A percentile compares a stretch with the other conserved stretches of the same genome.
phyloP scores from a whole-genome alignment of 2,113 vertebrate species.

The Sinocyclocheilus rhinocerous region DNA sequence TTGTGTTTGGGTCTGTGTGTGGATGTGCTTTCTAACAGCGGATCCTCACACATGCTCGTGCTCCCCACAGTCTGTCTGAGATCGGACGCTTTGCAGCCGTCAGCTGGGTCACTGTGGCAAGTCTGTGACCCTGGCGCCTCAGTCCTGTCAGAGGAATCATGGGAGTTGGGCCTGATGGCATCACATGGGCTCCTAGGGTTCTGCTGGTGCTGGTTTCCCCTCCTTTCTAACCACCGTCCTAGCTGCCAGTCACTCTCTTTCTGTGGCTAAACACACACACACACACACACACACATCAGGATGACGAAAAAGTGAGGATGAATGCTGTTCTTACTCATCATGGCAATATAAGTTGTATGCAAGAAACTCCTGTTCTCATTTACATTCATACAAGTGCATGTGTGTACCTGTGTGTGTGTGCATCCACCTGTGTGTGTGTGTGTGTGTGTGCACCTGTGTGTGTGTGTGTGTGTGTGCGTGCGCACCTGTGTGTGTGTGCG shows the following conservation, averaged over 20 bases:
- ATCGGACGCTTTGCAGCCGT: rapidly evolving
- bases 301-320: neutral
- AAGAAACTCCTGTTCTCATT: neutral
- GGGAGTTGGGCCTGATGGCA: slow-evolving; percentile 44
- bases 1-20: slow-evolving; percentile 80
- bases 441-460: neutral
- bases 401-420: neutral
- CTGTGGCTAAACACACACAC: neutral
- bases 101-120: neutral
- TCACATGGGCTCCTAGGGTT: slow-evolving; percentile 64
- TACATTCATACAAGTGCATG: neutral
- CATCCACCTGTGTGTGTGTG: no score
- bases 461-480: no score
- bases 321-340: neutral
- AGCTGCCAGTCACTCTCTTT: slow-evolving; percentile 68
- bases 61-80: slow-evolving; percentile 70
- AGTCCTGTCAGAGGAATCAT: slow-evolving; percentile 56
- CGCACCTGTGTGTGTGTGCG: neutral
- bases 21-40: slow-evolving; percentile 47
- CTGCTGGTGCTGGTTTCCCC: slow-evolving; percentile 58
- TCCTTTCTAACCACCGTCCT: slow-evolving; percentile 64
- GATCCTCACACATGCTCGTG: slow-evolving; percentile 69
- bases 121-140: slow-evolving; percentile 50
- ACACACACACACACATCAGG: neutral
- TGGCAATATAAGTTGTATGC: neutral